A percentile compares a stretch with the other conserved stretches of the same genome.
Conservation (phyloP, 2,797 vertebrate genomes). For the Rhinogobio ventralis region DNA sequence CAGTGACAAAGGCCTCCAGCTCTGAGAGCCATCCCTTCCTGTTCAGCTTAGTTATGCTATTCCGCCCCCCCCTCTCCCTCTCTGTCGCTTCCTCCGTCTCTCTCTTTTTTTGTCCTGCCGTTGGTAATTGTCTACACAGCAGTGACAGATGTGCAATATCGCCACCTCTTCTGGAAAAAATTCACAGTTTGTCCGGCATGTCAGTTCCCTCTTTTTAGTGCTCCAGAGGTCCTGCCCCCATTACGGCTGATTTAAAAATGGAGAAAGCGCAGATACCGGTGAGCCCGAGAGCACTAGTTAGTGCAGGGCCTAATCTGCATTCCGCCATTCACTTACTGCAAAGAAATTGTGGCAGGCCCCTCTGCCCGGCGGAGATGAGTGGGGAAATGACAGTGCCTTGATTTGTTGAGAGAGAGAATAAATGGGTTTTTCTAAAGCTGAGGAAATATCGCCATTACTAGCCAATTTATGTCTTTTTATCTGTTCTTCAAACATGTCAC, state of each 20-base stretch:
- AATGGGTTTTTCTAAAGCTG: constrained; percentile 99
- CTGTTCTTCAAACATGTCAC: constrained; percentile 99
- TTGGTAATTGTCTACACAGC: constrained; percentile 85
- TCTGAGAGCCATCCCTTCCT: constrained; percentile 60
- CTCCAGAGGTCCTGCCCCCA: constrained; percentile 96
- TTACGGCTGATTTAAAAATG: constrained; percentile 99
- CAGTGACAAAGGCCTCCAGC: constrained; percentile 60
- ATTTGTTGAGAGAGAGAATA: constrained; percentile 99
- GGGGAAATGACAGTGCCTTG: constrained; percentile 97
- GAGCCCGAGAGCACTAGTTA: constrained; percentile 81
- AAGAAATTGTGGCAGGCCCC: constrained; percentile 85
- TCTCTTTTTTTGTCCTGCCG: constrained; percentile 62
- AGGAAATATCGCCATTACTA: constrained; percentile 99
- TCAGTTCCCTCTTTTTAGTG: constrained; percentile 95
- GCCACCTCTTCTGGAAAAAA: constrained; percentile 90
- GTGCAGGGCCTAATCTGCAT: constrained; percentile 87
- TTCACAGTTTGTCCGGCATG: constrained; percentile 96
- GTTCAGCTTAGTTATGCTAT: constrained; percentile 67
- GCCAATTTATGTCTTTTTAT: constrained; percentile 99
- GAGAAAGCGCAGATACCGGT: constrained; percentile 82
- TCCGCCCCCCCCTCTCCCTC: constrained; percentile 11
- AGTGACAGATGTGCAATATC: constrained; percentile 97
- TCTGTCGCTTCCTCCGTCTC: neutral
- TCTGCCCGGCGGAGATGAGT: constrained; percentile 94
- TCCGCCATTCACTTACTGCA: constrained; percentile 80